phyloP scores from a whole-genome alignment of 2,888 invertebrate genomes.

The Achlya flavicornis region DNA sequence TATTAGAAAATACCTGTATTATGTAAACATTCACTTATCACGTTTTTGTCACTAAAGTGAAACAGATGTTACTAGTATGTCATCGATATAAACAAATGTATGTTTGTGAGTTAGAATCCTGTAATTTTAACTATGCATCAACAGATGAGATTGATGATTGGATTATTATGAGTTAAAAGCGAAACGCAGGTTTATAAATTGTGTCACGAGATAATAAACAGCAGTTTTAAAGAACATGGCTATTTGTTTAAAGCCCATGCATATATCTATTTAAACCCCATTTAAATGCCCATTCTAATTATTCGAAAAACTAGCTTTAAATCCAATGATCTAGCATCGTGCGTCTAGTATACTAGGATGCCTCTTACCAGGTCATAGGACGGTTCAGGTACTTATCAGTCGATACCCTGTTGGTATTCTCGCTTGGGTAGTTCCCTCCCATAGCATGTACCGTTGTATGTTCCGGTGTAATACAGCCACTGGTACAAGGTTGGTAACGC shows the following conservation, averaged over 20 bases:
- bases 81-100: background rate
- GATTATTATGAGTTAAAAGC: too few relatives aligned
- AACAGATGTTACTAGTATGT: background rate
- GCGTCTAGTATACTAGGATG: background rate
- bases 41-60: background rate
- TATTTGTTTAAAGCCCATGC: background rate
- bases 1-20: background rate
- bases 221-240: background rate
- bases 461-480: slow-evolving; percentile 5
- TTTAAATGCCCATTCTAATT: background rate
- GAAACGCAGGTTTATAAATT: too few relatives aligned
- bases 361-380: background rate
- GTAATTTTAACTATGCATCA: background rate
- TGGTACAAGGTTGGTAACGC: slow-evolving; percentile 7
- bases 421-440: background rate
- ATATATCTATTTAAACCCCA: background rate
- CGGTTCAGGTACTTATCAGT: background rate
- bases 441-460: slow-evolving; percentile 4
- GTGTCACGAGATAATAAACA: background rate
- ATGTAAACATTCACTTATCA: background rate
- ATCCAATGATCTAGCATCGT: background rate
- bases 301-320: background rate
- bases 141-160: too few relatives aligned
- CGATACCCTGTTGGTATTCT: background rate
- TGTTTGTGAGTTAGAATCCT: background rate